Conservation (phyloP, 2,888 invertebrate genomes). For the Ornithoptera alexandrae region DNA sequence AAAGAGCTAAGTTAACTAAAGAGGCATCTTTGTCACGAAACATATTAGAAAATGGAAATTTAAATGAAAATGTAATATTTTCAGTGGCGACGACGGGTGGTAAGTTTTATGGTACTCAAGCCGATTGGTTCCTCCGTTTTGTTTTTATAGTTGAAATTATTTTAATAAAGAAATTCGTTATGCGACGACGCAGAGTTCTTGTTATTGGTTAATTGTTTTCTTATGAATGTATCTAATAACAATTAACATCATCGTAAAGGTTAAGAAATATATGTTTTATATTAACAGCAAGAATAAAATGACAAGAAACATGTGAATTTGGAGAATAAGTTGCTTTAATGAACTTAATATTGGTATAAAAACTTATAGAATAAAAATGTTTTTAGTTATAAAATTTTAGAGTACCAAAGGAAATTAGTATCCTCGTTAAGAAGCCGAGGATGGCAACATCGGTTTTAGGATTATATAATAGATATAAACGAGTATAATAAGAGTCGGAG, state of each 20-base stretch:
- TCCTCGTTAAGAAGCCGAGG: too few relatives aligned
- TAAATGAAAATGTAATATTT: not conserved
- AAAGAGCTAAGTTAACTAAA: not conserved
- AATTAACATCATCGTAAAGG: not conserved
- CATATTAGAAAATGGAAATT: constrained; percentile 1
- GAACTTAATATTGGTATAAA: too few relatives aligned
- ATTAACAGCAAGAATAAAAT: not conserved
- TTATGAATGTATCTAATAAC: not conserved
- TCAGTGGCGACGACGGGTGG: not conserved
- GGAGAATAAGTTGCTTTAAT: too few relatives aligned
- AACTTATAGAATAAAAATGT: too few relatives aligned
- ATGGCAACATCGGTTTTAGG: too few relatives aligned
- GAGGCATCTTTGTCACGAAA: constrained; percentile 17
- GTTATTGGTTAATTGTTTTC: constrained; percentile 11
- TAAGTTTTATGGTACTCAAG: constrained; percentile 30
- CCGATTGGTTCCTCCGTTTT: constrained; percentile 23
- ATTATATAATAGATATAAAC: too few relatives aligned
- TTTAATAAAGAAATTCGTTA: constrained; percentile 31
- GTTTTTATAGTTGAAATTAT: constrained; percentile 29
- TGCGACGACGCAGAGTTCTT: constrained; percentile 9
- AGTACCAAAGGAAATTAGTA: too few relatives aligned
- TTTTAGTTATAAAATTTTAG: too few relatives aligned
- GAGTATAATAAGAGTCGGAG: too few relatives aligned
- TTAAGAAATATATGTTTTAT: not conserved
- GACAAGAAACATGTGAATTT: not conserved